A percentile compares a stretch with the other conserved stretches of the same genome.
These are phyloP conservation scores for Sepioteuthis lessoniana DNA, from an alignment of 2,888 invertebrate genomes.

Conservation along the genomic window DNA sequence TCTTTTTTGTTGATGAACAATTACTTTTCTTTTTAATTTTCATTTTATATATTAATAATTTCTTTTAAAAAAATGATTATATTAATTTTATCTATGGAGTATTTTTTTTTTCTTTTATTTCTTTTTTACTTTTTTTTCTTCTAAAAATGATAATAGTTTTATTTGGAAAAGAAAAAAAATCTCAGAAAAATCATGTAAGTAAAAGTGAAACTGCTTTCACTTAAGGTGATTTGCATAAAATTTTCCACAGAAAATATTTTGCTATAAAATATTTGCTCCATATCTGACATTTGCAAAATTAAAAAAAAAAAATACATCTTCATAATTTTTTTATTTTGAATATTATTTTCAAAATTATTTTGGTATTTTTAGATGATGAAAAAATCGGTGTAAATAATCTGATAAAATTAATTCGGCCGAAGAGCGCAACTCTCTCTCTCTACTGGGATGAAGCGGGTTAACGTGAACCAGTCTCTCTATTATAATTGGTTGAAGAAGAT, in stretches of 20 bases:
- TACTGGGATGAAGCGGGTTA: background rate
- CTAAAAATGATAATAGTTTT: too few species aligned
- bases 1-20: background rate
- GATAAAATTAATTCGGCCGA: background rate
- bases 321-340: background rate
- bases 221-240: conserved; percentile 33
- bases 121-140: too few species aligned
- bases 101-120: too few species aligned
- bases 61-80: background rate
- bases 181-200: background rate
- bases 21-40: background rate
- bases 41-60: background rate
- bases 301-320: background rate
- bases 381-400: background rate
- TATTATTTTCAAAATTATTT: background rate
- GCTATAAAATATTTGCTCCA: background rate
- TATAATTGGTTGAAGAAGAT: background rate
- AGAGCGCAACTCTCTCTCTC: background rate
- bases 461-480: conserved; percentile 4
- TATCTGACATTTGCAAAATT: background rate
- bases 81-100: background rate
- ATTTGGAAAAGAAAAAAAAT: background rate
- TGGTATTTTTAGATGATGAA: background rate
- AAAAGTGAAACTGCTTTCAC: conserved; percentile 23
- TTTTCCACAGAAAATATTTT: conserved; percentile 33